Conservation (phyloP, 2,113 vertebrate genomes). For the Eudorcas thomsonii region DNA sequence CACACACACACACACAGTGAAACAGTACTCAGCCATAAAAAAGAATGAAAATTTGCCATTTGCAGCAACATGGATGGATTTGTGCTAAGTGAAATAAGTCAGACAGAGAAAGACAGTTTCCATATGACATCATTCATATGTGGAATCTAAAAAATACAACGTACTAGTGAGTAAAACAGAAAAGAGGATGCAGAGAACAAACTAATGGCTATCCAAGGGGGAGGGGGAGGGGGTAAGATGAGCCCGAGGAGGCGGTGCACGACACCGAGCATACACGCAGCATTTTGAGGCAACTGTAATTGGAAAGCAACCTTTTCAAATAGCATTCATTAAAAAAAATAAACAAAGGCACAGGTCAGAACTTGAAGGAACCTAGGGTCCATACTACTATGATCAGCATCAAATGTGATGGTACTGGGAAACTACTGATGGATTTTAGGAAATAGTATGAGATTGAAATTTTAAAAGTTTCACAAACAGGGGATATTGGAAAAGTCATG, state of each 20-base stretch:
- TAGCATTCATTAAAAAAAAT: not conserved
- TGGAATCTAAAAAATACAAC: not conserved
- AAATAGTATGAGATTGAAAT: not conserved
- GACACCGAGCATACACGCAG: fast-evolving
- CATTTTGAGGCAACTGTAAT: not conserved
- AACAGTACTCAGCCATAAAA: not conserved
- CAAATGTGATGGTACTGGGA: not conserved
- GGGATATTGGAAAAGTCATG: not conserved
- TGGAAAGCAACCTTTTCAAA: not conserved
- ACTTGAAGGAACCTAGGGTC: not conserved
- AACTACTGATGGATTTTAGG: not conserved
- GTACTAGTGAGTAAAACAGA: not conserved
- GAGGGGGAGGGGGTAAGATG: not conserved
- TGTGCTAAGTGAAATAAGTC: not conserved
- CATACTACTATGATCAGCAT: not conserved
- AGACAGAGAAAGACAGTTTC: not conserved
- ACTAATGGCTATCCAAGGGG: not conserved
- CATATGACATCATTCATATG: not conserved
- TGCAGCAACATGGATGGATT: not conserved
- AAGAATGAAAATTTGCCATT: not conserved
- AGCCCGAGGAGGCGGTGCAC: not conserved
- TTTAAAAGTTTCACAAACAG: not conserved
- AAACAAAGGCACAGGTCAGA: not conserved
- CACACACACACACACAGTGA: not conserved
- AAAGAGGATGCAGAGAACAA: not conserved